Percentiles rank a stretch among this genome's conserved stretches.
These are phyloP conservation scores for Microplitis deprimator DNA, from an alignment of 2,888 invertebrate species.

Conservation along the genomic window DNA sequence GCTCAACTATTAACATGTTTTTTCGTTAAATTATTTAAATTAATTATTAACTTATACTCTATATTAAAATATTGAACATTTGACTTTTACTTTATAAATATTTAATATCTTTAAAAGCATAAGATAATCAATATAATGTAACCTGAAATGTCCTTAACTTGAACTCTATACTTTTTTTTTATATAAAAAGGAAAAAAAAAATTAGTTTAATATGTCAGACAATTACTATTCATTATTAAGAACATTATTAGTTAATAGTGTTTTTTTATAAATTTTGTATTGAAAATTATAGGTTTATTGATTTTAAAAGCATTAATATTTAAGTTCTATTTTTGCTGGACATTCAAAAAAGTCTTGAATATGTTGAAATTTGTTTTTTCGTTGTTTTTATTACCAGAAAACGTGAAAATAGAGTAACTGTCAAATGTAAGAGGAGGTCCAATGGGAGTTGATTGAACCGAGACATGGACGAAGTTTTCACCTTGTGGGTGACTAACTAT, in stretches of 20 bases:
- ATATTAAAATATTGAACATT: not conserved
- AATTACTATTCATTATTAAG: not conserved
- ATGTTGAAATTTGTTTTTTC: not conserved
- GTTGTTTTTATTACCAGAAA: not conserved
- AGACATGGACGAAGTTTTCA: constrained; percentile 22
- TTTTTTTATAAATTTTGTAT: too few relatives aligned
- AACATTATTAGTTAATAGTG: not conserved
- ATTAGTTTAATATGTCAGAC: not conserved
- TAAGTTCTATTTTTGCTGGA: too few relatives aligned
- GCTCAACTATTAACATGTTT: not conserved
- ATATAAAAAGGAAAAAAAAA: not conserved
- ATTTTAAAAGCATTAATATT: too few relatives aligned
- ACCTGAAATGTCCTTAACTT: not conserved
- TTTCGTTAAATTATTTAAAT: not conserved
- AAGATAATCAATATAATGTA: not conserved
- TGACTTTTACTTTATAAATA: not conserved
- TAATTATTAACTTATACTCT: not conserved
- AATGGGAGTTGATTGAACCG: constrained; percentile 2
- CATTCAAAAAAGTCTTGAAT: too few relatives aligned
- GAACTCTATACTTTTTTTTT: not conserved
- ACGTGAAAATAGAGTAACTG: not conserved
- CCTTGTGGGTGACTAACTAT: constrained; percentile 12
- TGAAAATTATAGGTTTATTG: too few relatives aligned
- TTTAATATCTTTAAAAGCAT: not conserved
- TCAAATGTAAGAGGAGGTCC: constrained; percentile 2